Base-by-base conservation (phyloP, 35 echinoderm and acorn worm species). In the Ptychodera flava region DNA sequence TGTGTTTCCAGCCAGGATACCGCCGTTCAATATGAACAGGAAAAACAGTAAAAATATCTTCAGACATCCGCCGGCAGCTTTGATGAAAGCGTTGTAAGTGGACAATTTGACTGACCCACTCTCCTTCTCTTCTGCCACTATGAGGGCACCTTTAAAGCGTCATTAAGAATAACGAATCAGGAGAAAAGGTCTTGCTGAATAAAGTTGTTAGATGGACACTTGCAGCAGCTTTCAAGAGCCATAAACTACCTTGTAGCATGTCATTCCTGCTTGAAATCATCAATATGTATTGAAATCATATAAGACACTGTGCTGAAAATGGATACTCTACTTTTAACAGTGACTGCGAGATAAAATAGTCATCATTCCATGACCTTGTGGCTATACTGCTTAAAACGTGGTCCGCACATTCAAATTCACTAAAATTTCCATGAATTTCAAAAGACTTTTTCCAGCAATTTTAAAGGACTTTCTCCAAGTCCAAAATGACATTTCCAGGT, bases 1-100 rank as follows among this genome's bases (percentile, higher is more conserved):
- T 80, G 92, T 99, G 86, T 99, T 99, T 78, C 94, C 85, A 16
- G 96, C 92, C 45, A 99, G 78, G 1, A 88, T 81, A 28, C 78
- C 88, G 16, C 94, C 79, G 85, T 94, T 87, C 0, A 99, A 29
- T 16, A 94, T 14, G 85, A 88, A 99, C 35, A 88, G 37, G 30
- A 85, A 83, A 14, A 92, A 32, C 31, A 94, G 78, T 0, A 89
- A 45, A 28, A 90, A 34, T 35, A 78, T 36, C 85, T 77, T 78
- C 36, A 83, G 31, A 33, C 77, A 83, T 31, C 96, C 96, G 33
- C 96, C 96, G 89, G 91, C 93, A 27, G 96, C 93, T 29, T 91
- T 82, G 1, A 99, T 88, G 88, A 94, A 99, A 53, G 87, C 90
- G 16, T 34, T 14, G 86, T 94, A 99, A 1, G 93, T 94, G 76